phyloP scores from a whole-genome alignment of 1,140 invertebrate species.

The Drosophila sturtevanti region DNA sequence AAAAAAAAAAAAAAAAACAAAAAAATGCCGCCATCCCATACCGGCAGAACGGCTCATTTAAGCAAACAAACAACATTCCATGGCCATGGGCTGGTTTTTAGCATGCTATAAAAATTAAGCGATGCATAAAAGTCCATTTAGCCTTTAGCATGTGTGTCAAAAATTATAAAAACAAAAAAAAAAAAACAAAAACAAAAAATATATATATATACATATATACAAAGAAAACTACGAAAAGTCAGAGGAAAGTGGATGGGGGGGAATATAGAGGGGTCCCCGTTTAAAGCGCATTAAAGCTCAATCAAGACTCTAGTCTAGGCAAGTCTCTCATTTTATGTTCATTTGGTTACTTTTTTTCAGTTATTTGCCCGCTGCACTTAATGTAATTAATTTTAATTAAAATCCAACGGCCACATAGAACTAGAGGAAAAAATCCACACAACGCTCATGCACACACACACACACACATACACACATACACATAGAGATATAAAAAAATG shows the following conservation, averaged over 20 bases:
- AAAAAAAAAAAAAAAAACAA: too few relatives aligned
- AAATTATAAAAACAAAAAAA: slow-evolving; percentile 4
- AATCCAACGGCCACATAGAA: slow-evolving; percentile 54
- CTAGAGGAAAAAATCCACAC: neutral
- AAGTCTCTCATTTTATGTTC: slow-evolving; percentile 20
- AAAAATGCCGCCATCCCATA: neutral
- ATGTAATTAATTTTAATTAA: slow-evolving; percentile 82
- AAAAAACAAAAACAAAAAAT: slow-evolving; percentile 6
- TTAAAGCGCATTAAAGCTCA: slow-evolving; percentile 54
- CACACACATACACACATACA: neutral
- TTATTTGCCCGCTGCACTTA: slow-evolving; percentile 76
- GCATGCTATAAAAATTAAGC: slow-evolving; percentile 17
- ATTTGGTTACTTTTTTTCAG: slow-evolving; percentile 44
- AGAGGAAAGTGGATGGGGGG: too few relatives aligned
- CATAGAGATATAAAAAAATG: slow-evolving; percentile 47
- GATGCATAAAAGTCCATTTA: slow-evolving; percentile 29
- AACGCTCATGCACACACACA: neutral
- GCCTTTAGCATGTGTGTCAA: slow-evolving; percentile 26
- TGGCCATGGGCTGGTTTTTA: neutral
- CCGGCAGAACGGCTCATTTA: slow-evolving; percentile 24
- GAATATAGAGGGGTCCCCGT: neutral
- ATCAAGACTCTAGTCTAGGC: slow-evolving; percentile 1
- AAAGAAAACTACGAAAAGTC: neutral
- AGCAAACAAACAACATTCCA: slow-evolving; percentile 4
- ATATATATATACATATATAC: too few relatives aligned